Evolutionary conservation across 2,797 vertebrate species (phyloP).

Genomic region (Aulostomus chinensis): DNA sequence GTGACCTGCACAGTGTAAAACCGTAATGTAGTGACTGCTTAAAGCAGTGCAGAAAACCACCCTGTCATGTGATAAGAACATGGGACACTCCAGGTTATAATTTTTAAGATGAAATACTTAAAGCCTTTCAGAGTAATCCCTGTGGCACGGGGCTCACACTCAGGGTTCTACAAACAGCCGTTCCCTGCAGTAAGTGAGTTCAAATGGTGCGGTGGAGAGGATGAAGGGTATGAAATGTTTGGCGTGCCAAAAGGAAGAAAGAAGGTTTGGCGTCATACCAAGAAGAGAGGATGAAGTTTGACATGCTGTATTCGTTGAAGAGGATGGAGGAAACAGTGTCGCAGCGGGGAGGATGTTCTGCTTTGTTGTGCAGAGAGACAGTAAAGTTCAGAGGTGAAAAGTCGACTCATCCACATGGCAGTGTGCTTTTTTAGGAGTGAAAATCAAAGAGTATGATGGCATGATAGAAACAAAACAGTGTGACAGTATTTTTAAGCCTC

Average conservation of each 20-base stretch:
- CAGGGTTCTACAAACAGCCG: constrained; percentile 16
- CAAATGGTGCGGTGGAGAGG: constrained; percentile 5
- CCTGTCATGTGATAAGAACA: neutral
- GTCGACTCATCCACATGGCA: no score
- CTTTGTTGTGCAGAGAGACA: constrained; percentile 6
- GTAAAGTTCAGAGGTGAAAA: neutral
- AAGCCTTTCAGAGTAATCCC: constrained; percentile 30
- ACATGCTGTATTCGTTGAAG: neutral
- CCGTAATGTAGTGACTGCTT: neutral
- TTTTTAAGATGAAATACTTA: constrained; percentile 20
- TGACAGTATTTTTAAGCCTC: no score
- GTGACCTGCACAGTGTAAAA: constrained; percentile 15
- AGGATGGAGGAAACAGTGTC: neutral
- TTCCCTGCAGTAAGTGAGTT: constrained; percentile 25
- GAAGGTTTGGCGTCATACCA: neutral
- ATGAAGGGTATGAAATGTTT: constrained; percentile 31
- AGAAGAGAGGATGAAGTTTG: constrained; percentile 21
- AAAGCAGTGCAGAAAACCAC: constrained; percentile 9
- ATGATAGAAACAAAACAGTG: no score
- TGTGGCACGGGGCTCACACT: constrained; percentile 21
- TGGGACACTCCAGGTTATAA: constrained; percentile 3
- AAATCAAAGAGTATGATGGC: no score
- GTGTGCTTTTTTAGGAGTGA: no score
- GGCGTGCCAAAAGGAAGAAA: constrained; percentile 19
- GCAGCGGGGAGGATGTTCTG: neutral